Percentiles rank a stretch among this genome's conserved stretches.
phyloP scores from a whole-genome alignment of 2,113 vertebrate species.

The Pundamilia nyererei region DNA sequence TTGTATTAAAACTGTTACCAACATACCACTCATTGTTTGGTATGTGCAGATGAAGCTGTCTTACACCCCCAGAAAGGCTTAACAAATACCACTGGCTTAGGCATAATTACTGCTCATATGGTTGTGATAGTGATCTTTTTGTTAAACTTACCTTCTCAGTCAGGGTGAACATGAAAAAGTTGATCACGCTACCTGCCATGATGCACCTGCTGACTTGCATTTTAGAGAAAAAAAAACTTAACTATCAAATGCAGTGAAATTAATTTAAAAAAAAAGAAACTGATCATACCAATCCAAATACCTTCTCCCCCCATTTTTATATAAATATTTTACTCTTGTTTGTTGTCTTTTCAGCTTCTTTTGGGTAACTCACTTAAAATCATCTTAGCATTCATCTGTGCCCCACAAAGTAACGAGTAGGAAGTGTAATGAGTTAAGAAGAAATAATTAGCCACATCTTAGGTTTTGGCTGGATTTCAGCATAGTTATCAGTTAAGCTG shows the following conservation, averaged over 20 bases:
- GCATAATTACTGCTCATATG: neutral
- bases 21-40: neutral
- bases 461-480: neutral
- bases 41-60: neutral
- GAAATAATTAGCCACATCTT: neutral
- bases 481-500: neutral
- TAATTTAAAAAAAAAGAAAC: neutral
- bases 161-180: neutral
- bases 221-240: neutral
- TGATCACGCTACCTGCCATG: fast-evolving
- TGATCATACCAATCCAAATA: neutral
- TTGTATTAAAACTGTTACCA: neutral
- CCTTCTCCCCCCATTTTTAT: fast-evolving
- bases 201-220: neutral
- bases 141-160: neutral
- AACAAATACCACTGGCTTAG: neutral
- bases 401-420: fast-evolving
- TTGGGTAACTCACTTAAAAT: neutral
- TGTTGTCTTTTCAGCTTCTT: neutral
- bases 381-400: neutral
- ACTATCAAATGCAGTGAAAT: neutral
- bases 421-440: neutral
- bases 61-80: neutral
- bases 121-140: neutral
- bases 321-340: neutral